A percentile compares a stretch with the other conserved stretches of the same genome.
These are phyloP conservation scores for Oxyruncus cristatus DNA, from an alignment of 2,113 vertebrate species.

Conservation along the genomic window DNA sequence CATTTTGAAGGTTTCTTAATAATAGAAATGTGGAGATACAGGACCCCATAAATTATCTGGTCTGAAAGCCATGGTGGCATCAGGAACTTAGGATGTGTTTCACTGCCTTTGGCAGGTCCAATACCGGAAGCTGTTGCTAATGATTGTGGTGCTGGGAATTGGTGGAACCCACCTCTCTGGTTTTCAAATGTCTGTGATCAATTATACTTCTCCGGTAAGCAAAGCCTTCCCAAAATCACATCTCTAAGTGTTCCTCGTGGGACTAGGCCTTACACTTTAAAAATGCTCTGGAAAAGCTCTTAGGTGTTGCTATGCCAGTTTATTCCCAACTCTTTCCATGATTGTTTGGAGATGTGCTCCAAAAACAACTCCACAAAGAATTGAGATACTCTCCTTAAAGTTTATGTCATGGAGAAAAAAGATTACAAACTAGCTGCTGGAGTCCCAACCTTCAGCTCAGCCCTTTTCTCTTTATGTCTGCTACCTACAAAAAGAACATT, in stretches of 20 bases:
- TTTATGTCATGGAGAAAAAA: neutral
- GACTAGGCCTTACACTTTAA: neutral
- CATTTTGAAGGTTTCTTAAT: neutral
- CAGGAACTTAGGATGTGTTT: neutral
- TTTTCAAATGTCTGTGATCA: constrained; percentile 79
- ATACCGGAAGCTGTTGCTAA: neutral
- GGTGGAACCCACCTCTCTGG: constrained; percentile 81
- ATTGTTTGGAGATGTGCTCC: neutral
- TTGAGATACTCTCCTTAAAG: neutral
- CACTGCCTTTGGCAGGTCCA: constrained; percentile 15
- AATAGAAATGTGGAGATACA: neutral
- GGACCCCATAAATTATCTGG: neutral
- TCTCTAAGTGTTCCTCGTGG: neutral
- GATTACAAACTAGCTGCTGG: neutral
- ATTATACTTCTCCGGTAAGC: constrained; percentile 80
- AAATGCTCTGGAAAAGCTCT: neutral
- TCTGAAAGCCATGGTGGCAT: neutral
- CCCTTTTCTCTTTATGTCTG: neutral
- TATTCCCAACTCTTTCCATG: neutral
- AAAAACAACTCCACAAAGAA: neutral
- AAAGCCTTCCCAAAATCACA: neutral
- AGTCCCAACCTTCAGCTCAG: neutral
- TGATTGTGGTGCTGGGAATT: constrained; percentile 73
- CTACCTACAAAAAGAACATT: neutral
- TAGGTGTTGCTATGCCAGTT: neutral